Evolutionary conservation across 2,113 vertebrate genomes (phyloP), one percentile per base, ranked within the genome.

Genomic region (Spea bombifrons): DNA sequence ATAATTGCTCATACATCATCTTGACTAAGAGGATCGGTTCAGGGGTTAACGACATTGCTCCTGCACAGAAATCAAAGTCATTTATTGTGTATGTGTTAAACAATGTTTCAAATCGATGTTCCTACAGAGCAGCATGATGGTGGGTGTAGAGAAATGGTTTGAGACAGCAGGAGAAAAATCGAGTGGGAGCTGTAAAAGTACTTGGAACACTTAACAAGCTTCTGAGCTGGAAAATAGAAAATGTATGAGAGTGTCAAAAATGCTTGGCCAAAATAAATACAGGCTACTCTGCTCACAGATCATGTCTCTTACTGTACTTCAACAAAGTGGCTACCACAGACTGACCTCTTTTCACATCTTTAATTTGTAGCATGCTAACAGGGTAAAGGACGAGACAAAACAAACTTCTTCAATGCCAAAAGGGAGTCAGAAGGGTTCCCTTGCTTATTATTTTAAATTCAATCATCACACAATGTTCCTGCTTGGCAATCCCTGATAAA

Each of bases 211-310:
- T 76, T 81, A 61, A 73, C 85, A 74, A 5, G 7, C 75, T 88
- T 75, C 80, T 87, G 86, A 83, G 80, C 83, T 87, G 82, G 73
- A 86, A 4, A 73, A 79, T 85, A 84, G 55, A 66, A 83, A 82
- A 83, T n/a, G 45, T 85, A 74, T 48, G 79, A 53, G 64, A 84
- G 81, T 69, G 72, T 75, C 49, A 82, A 79, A 81, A 82, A 75
- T 78, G 75, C 66, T 67, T 68, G 76, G 80, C 71, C 78, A 68
- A 74, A 68, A 74, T 68, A 74, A 57, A 74, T 67, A 55, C 44
- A 68, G 67, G 68, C 47, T 44, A 74, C 65, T 80, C 74, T 68
- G 52, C 72, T 59, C 50, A 12, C 43, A 80, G 6, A 80, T 74
- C 49, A 66, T 69, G 46, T 80, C n/a, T 53, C 8, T 45, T 57